Base-by-base conservation (phyloP, 2,113 vertebrate genomes). In the Brachyhypopomus gauderio region DNA sequence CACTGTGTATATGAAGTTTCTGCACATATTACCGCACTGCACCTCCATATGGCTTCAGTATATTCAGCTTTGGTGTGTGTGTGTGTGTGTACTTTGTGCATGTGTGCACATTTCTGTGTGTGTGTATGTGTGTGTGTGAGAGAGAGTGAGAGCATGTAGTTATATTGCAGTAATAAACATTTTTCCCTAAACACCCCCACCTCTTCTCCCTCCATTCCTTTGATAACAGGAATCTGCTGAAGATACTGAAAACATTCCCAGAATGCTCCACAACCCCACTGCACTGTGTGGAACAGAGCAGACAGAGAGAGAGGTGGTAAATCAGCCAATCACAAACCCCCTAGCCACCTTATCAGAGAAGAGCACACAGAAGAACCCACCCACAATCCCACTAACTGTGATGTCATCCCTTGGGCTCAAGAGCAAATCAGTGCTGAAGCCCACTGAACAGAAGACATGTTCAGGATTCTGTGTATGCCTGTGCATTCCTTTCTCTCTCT, bases 341-440 rank as follows among this genome's bases (percentile, higher is more conserved):
- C 12, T 30, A 30, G 22, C 71, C 22, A 36, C 17, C 22, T 36
- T 20, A 59, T 45, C 66, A 62, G 82, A 85, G 86, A 90, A 72
- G 76, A 83, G 86, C 80, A 85, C 77, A 74, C 56, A 67, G 76
- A 82, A 71, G 76, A 80, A 34, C 66, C 72, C 78, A 16, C 86
- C 75, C 81, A 83, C 83, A 77, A 41, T 66, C 72, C 52, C 64
- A 76, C 63, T 60, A 73, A 77, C 52, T 63, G 74, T 85, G 86
- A 85, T 83, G 86, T 87, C 86, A 87, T 83, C 83, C 56, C 73
- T 86, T 73, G 59, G 67, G 78, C 75, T 75, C 34, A 58, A 78
- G 83, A 83, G 78, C 82, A 78, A 83, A 78, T 85, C 83, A 77
- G 80, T 85, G 78, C 71, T 27, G 36, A 71, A 77, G 45, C 86